phyloP scores from a whole-genome alignment of 64 coral and sea anemone genomes.

The Actinia tenebrosa region DNA sequence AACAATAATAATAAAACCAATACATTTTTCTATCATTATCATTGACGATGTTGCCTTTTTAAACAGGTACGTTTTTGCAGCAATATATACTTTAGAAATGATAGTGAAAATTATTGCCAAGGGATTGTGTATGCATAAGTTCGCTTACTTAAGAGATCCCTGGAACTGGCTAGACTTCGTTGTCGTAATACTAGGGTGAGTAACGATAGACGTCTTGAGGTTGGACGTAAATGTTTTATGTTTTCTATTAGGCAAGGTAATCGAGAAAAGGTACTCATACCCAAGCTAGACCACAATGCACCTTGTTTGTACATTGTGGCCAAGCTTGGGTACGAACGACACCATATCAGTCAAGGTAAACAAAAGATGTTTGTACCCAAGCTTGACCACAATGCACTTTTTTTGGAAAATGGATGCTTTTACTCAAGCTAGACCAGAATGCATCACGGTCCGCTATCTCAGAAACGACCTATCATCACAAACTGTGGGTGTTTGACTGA shows the following conservation, averaged over 20 bases:
- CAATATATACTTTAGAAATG: conserved; percentile 95
- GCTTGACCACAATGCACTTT: too few species aligned
- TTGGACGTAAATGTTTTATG: neutral
- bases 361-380: too few species aligned
- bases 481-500: too few species aligned
- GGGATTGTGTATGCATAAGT: conserved; percentile 93
- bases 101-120: conserved; percentile 88
- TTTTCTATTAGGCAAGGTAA: neutral
- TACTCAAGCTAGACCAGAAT: too few species aligned
- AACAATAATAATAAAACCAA: neutral
- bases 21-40: neutral
- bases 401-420: too few species aligned
- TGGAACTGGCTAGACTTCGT: conserved; percentile 98
- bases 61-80: conserved; percentile 88
- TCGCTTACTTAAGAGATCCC: conserved; percentile 81
- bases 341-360: neutral
- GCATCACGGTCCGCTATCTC: too few species aligned
- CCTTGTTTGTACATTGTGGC: too few species aligned
- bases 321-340: too few species aligned
- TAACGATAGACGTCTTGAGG: neutral
- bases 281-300: too few species aligned
- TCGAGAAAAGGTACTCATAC: neutral
- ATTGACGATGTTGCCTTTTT: neutral
- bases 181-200: conserved; percentile 95
- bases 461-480: too few species aligned